These are phyloP conservation scores for Drosophila hydei DNA, from an alignment of 1,140 invertebrate species.

Conservation along the genomic window DNA sequence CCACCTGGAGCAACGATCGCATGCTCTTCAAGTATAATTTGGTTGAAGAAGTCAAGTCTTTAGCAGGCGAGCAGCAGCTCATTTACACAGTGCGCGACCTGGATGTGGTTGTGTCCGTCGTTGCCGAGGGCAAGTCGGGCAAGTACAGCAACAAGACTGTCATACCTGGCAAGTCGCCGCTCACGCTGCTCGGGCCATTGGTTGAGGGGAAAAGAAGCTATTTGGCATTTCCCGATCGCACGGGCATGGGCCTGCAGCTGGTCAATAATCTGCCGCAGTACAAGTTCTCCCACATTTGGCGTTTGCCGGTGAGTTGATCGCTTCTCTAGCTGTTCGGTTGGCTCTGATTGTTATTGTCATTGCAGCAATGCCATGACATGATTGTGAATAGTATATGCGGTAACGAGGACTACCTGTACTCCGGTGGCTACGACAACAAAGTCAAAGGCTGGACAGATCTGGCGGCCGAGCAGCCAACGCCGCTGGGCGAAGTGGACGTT, in stretches of 20 bases:
- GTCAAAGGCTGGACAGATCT: conserved; percentile 78
- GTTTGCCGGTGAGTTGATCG: conserved; percentile 50
- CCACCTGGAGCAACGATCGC: conserved; percentile 79
- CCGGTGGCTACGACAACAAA: conserved; percentile 78
- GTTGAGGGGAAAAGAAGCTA: conserved; percentile 55
- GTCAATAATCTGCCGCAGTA: conserved; percentile 59
- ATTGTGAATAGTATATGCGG: conserved; percentile 79
- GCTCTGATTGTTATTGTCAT: conserved; percentile 1
- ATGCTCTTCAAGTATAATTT: conserved; percentile 82
- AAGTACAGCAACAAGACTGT: conserved; percentile 79
- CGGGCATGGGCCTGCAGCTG: conserved; percentile 74
- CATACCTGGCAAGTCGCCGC: conserved; percentile 71
- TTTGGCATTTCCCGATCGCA: conserved; percentile 74
- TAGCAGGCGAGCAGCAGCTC: conserved; percentile 69
- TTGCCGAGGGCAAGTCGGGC: conserved; percentile 68
- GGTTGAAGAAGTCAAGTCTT: conserved; percentile 79
- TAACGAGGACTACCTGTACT: conserved; percentile 59
- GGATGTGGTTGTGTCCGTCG: conserved; percentile 72
- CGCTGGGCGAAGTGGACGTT: conserved; percentile 67
- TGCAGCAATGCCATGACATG: conserved; percentile 75
- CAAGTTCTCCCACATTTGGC: conserved; percentile 63
- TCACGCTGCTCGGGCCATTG: conserved; percentile 64
- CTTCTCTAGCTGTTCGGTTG: background rate
- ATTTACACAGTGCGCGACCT: conserved; percentile 78
- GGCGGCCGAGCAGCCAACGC: conserved; percentile 39